Evolutionary conservation across 2,888 invertebrate genomes (phyloP), one percentile per base, ranked within the genome.

Genomic region (Drosophila buzzatii): DNA sequence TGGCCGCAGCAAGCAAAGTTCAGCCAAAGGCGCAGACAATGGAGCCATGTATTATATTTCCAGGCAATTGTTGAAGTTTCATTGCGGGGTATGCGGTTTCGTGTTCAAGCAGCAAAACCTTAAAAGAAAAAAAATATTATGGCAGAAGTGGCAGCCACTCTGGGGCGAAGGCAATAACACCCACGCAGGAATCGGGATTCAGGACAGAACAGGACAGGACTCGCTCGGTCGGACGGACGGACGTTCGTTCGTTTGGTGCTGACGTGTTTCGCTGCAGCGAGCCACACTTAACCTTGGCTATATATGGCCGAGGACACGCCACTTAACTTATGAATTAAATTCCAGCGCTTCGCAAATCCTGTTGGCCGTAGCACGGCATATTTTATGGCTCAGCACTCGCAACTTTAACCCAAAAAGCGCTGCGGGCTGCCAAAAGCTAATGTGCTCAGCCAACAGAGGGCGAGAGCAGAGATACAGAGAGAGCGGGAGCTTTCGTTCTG

Each of bases 281-380:
- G 68, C 84, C 66, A 63, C 76, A 82, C 83, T 86, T 87, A 86
- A 86, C 85, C 85, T 86, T 86, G 85, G 88, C 85, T 87, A 70
- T 79, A 76, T 78, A 80, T 72, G 73, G 71, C 78, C 85, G 88
- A 87, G 85, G 85, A 87, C 83, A 88, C 85, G 79, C 73, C 83
- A 81, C 85, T 87, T 78, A 78, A 83, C 85, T 81, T 83, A 85
- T 86, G 88, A 87, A 87, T 87, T 81, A 81, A 87, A 83, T 85
- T 80, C 81, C 81, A 70, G 70, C 52, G 70, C 82, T 76, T 53
- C 57, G 70, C 72, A 78, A 77, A 64, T 78, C 62, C 76, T 45
- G 73, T 60, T 62, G 63, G 62, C 77, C 44, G 45, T 65, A 68
- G 65, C 18, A 65, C 31, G 63, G 23, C 64, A 70, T 68, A 74